These are phyloP conservation scores for Cephus nigrinus DNA, from an alignment of 2,888 invertebrate genomes.

Conservation along the genomic window DNA sequence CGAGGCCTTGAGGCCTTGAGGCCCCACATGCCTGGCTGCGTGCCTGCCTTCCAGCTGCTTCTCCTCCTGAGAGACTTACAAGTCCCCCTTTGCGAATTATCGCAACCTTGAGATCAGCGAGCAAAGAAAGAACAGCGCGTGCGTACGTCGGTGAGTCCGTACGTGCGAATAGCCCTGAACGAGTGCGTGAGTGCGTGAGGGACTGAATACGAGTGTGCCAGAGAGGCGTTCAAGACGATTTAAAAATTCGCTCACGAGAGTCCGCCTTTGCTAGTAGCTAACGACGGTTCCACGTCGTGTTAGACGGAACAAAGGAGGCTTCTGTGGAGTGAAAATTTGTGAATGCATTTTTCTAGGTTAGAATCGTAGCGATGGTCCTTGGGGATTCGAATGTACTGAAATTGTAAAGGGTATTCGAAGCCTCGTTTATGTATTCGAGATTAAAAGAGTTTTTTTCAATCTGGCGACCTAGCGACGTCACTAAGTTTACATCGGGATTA, in stretches of 20 bases:
- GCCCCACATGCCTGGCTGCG: constrained; percentile 36
- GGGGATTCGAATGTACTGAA: too few species aligned
- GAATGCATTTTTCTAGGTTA: too few species aligned
- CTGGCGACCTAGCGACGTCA: not conserved
- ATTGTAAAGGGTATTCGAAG: not conserved
- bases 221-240: too few species aligned
- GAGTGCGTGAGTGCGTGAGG: too few species aligned
- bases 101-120: constrained; percentile 39
- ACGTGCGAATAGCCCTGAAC: too few species aligned
- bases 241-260: too few species aligned
- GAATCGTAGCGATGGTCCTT: too few species aligned
- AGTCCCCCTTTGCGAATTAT: constrained; percentile 36
- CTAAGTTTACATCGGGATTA: constrained; percentile 35
- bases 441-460: not conserved
- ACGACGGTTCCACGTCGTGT: too few species aligned
- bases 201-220: too few species aligned
- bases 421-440: not conserved
- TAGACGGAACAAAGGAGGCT: too few species aligned
- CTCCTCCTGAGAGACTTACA: constrained; percentile 29
- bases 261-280: too few species aligned
- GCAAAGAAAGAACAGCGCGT: constrained; percentile 31
- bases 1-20: constrained; percentile 44
- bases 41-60: constrained; percentile 46
- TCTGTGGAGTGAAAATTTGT: too few species aligned
- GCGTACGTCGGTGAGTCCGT: constrained; percentile 9